Evolutionary conservation across 2,888 invertebrate species (phyloP).

Genomic region (Penaeus monodon): DNA sequence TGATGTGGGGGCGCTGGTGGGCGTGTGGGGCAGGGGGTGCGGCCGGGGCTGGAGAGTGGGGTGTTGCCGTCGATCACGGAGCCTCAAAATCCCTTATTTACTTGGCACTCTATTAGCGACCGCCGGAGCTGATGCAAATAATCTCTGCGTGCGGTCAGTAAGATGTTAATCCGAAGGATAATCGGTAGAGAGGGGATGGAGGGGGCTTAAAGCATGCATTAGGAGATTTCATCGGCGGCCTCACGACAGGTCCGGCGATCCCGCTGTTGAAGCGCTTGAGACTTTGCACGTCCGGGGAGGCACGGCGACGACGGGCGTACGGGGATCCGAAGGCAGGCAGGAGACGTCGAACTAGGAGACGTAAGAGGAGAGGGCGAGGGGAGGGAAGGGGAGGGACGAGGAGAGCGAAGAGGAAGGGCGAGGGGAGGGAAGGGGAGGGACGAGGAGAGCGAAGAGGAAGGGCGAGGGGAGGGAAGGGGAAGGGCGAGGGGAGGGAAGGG

Average conservation of each 20-base stretch:
- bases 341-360: not conserved
- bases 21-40: not conserved
- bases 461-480: not conserved
- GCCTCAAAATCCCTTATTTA: conserved; percentile 21
- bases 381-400: no score
- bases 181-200: no score
- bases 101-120: not conserved
- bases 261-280: not conserved
- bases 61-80: conserved; percentile 26
- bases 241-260: no score
- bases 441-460: not conserved
- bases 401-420: no score
- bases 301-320: not conserved
- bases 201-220: no score
- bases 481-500: not conserved
- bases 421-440: not conserved
- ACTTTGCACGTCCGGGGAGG: not conserved
- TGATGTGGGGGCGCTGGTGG: not conserved
- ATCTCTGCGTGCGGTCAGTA: no score
- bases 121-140: no score
- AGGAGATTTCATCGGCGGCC: no score
- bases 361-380: not conserved
- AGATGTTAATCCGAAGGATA: no score
- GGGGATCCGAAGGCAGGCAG: no score
- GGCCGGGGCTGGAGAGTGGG: not conserved